Evolutionary conservation across 2,113 vertebrate species (phyloP).

Genomic region (Tauraco erythrolophus): DNA sequence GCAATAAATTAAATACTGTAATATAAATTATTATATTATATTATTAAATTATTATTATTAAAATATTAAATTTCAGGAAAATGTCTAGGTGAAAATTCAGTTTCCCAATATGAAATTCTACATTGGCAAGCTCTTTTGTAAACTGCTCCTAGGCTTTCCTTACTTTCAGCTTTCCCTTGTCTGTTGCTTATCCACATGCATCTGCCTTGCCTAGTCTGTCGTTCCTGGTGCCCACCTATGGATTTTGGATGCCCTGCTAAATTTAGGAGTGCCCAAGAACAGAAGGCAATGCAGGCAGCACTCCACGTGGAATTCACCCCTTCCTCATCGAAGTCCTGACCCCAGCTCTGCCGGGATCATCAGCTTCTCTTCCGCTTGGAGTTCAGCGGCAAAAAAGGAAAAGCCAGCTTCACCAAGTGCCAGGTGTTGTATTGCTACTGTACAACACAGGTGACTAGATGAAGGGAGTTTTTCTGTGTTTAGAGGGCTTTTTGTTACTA

Average conservation of each 20-base stretch:
- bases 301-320: rapidly evolving
- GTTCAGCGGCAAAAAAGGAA: neutral
- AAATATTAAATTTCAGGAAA: neutral
- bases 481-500: neutral
- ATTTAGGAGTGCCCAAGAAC: neutral
- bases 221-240: neutral
- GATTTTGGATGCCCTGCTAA: neutral
- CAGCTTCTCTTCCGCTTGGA: neutral
- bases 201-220: neutral
- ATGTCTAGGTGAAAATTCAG: neutral
- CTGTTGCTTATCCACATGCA: neutral
- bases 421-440: neutral
- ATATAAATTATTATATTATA: neutral
- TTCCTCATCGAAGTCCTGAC: neutral
- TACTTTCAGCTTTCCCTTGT: neutral
- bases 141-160: neutral
- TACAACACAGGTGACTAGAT: neutral
- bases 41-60: neutral
- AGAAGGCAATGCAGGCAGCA: neutral
- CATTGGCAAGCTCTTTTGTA: neutral
- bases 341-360: neutral
- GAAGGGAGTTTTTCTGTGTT: neutral
- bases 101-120: neutral
- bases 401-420: neutral
- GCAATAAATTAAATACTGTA: neutral